A percentile compares a stretch with the other conserved stretches of the same genome.
These are phyloP conservation scores for Stegastes partitus DNA, from an alignment of 2,113 vertebrate species.

Conservation along the genomic window DNA sequence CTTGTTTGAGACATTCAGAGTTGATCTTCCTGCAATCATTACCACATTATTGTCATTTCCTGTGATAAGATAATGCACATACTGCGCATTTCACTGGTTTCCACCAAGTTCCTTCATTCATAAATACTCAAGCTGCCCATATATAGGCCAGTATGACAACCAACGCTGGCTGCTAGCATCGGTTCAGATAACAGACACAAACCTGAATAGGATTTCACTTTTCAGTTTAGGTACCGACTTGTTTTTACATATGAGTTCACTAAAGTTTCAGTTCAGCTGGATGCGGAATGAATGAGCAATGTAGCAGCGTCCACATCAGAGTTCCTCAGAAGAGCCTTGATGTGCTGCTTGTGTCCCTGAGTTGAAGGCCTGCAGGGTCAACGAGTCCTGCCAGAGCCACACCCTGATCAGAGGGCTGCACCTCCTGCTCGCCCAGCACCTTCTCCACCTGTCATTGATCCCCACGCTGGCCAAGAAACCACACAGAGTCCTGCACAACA, in stretches of 20 bases:
- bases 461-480: constrained; percentile 41
- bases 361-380: constrained; percentile 36
- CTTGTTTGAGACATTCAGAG: no score
- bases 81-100: no score
- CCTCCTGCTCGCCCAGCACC: constrained; percentile 58
- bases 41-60: no score
- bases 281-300: neutral
- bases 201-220: no score
- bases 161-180: no score
- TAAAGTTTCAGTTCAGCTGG: neutral
- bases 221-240: no score
- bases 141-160: no score
- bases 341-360: constrained; percentile 21
- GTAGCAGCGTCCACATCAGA: neutral
- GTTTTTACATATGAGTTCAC: neutral
- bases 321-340: neutral
- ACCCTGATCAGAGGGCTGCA: constrained; percentile 55
- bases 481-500: constrained; percentile 5
- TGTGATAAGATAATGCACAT: no score
- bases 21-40: no score
- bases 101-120: no score
- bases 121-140: no score
- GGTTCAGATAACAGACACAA: no score
- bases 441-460: constrained; percentile 65
- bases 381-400: constrained; percentile 44